A percentile compares a stretch with the other conserved stretches of the same genome.
phyloP scores from a whole-genome alignment of 2,888 invertebrate genomes.

The Thymelicus lineola region DNA sequence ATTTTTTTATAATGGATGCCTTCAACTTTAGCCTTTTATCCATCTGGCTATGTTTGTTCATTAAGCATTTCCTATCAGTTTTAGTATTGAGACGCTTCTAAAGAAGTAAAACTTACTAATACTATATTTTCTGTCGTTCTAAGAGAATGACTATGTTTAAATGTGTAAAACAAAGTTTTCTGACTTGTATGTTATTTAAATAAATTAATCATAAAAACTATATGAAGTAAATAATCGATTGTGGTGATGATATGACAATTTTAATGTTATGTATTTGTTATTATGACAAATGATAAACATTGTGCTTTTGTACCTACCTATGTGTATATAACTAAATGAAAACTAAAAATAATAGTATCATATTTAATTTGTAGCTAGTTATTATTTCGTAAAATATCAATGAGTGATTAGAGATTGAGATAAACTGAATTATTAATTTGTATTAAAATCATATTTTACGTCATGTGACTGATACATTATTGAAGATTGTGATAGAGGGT shows the following conservation, averaged over 20 bases:
- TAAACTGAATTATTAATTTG: neutral
- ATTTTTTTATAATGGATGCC: conserved; percentile 14
- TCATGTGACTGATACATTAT: conserved; percentile 10
- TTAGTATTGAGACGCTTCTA: conserved; percentile 1
- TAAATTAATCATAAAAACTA: neutral
- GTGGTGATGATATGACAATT: conserved; percentile 11
- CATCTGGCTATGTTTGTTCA: conserved; percentile 1
- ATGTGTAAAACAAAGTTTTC: conserved; percentile 2
- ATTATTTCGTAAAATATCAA: conserved; percentile 17
- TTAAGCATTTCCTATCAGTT: conserved; percentile 7
- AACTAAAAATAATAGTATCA: conserved; percentile 38
- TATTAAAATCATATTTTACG: conserved; percentile 2
- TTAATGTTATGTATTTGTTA: conserved; percentile 9
- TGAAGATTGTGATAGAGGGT: conserved; percentile 26
- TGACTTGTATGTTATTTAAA: conserved; percentile 2
- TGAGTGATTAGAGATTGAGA: conserved; percentile 8
- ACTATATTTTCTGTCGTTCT: neutral
- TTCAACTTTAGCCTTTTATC: conserved; percentile 6
- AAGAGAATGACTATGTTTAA: neutral
- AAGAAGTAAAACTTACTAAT: conserved; percentile 10
- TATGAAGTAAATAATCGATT: neutral
- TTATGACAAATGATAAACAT: neutral
- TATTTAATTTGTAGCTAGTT: conserved; percentile 31
- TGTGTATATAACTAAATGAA: conserved; percentile 36
- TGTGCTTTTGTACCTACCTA: conserved; percentile 5